Conservation (phyloP, 2,888 invertebrate genomes). For the Nemotelus pantherinus region DNA sequence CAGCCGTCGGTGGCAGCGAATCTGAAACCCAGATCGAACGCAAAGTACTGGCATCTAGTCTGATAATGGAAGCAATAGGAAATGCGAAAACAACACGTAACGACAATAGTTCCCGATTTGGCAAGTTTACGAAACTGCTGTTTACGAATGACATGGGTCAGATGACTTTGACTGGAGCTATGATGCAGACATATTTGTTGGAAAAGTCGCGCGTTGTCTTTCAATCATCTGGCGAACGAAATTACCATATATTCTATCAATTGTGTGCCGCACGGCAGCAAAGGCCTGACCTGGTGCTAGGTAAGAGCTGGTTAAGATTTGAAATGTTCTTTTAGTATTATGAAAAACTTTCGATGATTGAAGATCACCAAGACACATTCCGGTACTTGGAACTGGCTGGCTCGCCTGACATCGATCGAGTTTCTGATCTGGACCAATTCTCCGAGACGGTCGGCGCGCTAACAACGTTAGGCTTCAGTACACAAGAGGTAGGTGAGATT, state of each 20-base stretch:
- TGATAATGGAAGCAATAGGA: conserved; percentile 99
- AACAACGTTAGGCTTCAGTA: conserved; percentile 80
- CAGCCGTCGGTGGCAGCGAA: conserved; percentile 90
- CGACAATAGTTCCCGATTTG: conserved; percentile 98
- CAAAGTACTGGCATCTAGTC: conserved; percentile 95
- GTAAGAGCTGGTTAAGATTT: conserved; percentile 63
- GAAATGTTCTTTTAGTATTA: conserved; percentile 45
- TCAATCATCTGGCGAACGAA: conserved; percentile 91
- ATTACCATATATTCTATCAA: conserved; percentile 99
- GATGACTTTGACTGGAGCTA: conserved; percentile 80
- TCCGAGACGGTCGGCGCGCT: conserved; percentile 82
- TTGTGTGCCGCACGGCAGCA: conserved; percentile 83
- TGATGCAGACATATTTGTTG: conserved; percentile 95
- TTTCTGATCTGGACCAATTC: conserved; percentile 85
- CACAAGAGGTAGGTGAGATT: conserved; percentile 56
- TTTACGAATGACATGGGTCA: conserved; percentile 87
- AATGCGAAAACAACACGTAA: conserved; percentile 98
- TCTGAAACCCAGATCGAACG: conserved; percentile 93
- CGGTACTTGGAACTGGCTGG: conserved; percentile 84
- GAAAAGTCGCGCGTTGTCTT: conserved; percentile 98
- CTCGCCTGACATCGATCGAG: conserved; percentile 82
- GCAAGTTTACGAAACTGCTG: conserved; percentile 94
- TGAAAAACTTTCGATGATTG: conserved; percentile 12
- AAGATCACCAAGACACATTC: conserved; percentile 81
- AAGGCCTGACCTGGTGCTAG: conserved; percentile 76